Percentiles rank a stretch among this genome's conserved stretches.
Conservation (phyloP, 1,140 invertebrate species). For the Hetaerina americana region DNA sequence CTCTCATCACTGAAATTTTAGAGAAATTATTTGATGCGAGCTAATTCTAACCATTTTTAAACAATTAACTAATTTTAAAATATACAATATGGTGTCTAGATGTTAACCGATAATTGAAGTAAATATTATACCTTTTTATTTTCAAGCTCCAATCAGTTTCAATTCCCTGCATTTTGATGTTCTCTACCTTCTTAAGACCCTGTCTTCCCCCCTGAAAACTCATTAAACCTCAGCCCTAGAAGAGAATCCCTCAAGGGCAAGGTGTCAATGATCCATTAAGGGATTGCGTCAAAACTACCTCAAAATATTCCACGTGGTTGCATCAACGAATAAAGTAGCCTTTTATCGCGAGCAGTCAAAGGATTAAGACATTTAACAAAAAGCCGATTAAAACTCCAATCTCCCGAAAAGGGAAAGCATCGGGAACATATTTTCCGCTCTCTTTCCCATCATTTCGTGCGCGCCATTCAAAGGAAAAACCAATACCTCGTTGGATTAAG, state of each 20-base stretch:
- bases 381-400: not conserved
- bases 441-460: not conserved
- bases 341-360: not conserved
- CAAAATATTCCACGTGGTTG: not conserved
- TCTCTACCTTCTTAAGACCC: too few relatives aligned
- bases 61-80: too few relatives aligned
- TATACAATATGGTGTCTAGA: too few relatives aligned
- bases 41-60: too few relatives aligned
- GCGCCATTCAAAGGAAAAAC: not conserved
- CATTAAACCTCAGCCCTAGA: not conserved
- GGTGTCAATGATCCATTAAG: not conserved
- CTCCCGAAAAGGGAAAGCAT: not conserved
- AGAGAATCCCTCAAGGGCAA: not conserved
- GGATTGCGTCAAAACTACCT: not conserved
- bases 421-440: not conserved
- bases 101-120: too few relatives aligned
- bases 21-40: too few relatives aligned
- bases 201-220: not conserved
- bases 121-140: too few relatives aligned
- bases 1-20: too few relatives aligned
- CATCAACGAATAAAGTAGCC: not conserved
- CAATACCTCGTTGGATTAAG: not conserved
- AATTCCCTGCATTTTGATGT: too few relatives aligned
- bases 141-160: too few relatives aligned
- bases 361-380: not conserved